Base-by-base conservation (phyloP, 2,888 invertebrate genomes). In the Laothoe populi region DNA sequence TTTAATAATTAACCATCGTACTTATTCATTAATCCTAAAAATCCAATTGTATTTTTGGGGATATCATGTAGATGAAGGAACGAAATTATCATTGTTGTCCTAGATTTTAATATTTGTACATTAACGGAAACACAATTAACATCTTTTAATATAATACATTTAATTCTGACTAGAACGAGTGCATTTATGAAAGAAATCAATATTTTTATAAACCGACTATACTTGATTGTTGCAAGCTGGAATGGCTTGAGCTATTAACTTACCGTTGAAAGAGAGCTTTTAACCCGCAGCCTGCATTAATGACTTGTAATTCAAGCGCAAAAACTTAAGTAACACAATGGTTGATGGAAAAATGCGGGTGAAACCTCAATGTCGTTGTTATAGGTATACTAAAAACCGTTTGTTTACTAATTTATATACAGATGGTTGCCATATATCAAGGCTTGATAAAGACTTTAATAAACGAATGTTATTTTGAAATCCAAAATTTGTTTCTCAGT, bases 221-320 rank as follows among this genome's bases (percentile, higher is more conserved):
- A 53, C 16, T 53, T 53, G 35, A 53, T 53, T 53, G 53, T 53
- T 31, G 49, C 49, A 19, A 31, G 49, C 31, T 53, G 35, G 53
- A 11, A 35, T 53, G 19, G 53, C 19, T 53, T 35, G 53, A 21
- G 53, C 53, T 35, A 53, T 53, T 53, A 53, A 35, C 35, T 35
- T 19, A 19, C 53, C 31, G 31, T 31, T 53, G 53, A 53, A 53
- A 35, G 35, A 53, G 53, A 35, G 53, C 35, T 53, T 53, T 53
- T 53, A 53, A 35, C 11, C 11, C 10, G 53, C 31, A 53, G 19
- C 49, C 31, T 31, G 53, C 35, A 35, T 31, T 53, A 53, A 53
- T 35, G 53, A 53, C 53, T 53, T 53, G 53, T 53, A 35, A 53
- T 35, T 53, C 53, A 19, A 35, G 53, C 35, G 49, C n/a, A 53